These are phyloP conservation scores for Anoura caudifer DNA, from an alignment of 2,113 vertebrate species.

Conservation along the genomic window DNA sequence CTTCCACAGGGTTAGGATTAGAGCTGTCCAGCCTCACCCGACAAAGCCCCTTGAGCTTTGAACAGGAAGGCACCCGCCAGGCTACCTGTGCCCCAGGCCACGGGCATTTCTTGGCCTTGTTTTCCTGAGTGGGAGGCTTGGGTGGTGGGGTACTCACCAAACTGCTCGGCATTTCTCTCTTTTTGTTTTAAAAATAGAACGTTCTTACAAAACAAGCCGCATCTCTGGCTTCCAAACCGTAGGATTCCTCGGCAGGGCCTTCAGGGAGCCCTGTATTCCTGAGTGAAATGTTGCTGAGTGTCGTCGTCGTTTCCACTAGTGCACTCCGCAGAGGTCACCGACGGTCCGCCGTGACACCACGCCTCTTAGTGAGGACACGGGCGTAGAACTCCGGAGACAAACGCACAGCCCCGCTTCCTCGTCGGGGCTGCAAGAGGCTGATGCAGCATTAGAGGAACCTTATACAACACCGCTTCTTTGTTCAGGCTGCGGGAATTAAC, in stretches of 20 bases:
- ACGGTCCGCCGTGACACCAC: background rate
- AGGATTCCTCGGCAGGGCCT: constrained; percentile 49
- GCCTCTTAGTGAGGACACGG: background rate
- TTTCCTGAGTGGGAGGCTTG: constrained; percentile 52
- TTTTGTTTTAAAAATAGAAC: constrained; percentile 68
- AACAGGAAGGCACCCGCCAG: constrained; percentile 78
- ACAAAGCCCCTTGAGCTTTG: constrained; percentile 72
- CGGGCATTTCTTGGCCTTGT: constrained; percentile 77
- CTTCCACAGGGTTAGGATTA: constrained; percentile 67
- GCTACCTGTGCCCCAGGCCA: constrained; percentile 74
- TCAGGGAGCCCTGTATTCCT: constrained; percentile 59
- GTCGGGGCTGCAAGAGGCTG: background rate
- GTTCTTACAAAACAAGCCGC: constrained; percentile 55
- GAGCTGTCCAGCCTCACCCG: constrained; percentile 72
- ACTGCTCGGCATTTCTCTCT: constrained; percentile 27
- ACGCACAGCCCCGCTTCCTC: background rate
- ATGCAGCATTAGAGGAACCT: background rate
- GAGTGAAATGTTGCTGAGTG: constrained; percentile 55
- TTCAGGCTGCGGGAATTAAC: background rate
- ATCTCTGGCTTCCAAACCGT: constrained; percentile 68
- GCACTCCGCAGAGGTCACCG: background rate
- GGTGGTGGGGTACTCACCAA: constrained; percentile 59
- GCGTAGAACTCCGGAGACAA: background rate
- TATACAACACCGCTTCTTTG: background rate
- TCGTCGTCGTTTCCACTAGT: background rate